These are phyloP conservation scores for Bos indicus DNA, from an alignment of 2,113 vertebrate genomes.

Conservation along the genomic window DNA sequence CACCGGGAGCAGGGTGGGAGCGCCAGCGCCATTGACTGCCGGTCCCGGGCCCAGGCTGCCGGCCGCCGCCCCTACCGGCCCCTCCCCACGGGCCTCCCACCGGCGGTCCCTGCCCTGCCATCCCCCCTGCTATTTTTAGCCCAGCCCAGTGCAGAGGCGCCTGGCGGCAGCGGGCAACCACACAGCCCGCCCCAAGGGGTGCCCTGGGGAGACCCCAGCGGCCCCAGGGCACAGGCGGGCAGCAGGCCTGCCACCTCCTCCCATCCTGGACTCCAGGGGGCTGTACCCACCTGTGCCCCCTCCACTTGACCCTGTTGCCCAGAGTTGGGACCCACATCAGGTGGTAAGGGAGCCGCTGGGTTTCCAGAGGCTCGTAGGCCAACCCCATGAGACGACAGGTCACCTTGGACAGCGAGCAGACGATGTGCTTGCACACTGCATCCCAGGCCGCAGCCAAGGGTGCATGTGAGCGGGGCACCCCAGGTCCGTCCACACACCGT, in stretches of 20 bases:
- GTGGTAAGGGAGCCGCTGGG: neutral
- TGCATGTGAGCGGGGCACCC: neutral
- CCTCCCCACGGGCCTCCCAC: conserved; percentile 31
- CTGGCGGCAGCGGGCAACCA: neutral
- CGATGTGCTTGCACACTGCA: accelerated
- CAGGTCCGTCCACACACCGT: accelerated
- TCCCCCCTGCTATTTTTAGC: conserved; percentile 87
- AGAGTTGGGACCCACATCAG: neutral
- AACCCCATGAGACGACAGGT: neutral
- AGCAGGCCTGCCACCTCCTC: neutral
- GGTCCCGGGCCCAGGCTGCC: conserved; percentile 76
- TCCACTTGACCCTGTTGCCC: neutral
- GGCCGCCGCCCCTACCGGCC: conserved; percentile 36
- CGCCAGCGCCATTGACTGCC: conserved; percentile 80
- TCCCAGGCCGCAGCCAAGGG: neutral
- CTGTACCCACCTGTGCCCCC: neutral
- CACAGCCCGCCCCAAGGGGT: neutral
- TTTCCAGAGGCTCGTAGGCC: neutral
- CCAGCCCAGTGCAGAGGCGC: conserved; percentile 81
- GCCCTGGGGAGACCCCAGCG: conserved; percentile 70
- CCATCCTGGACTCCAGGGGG: neutral
- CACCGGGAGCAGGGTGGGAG: conserved; percentile 71
- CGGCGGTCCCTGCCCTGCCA: conserved; percentile 13
- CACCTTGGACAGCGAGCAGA: neutral
- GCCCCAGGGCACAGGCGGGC: conserved; percentile 70